These are phyloP conservation scores for Abrostola triplasia DNA, from an alignment of 2,888 invertebrate species.

Conservation along the genomic window DNA sequence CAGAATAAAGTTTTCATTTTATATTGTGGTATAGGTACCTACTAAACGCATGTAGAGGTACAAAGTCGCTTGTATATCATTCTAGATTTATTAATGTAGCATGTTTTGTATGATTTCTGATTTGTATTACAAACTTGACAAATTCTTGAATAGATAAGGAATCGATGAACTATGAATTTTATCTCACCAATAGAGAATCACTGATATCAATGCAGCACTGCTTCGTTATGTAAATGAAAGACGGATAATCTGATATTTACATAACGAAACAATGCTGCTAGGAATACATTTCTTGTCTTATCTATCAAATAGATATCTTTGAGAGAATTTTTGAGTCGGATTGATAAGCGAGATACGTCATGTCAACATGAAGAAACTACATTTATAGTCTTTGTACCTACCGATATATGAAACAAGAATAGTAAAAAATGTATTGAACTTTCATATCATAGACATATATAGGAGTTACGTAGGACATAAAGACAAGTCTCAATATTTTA, in stretches of 20 bases:
- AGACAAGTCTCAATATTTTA: neutral
- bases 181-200: neutral
- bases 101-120: neutral
- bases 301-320: neutral
- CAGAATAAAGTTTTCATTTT: constrained; percentile 63
- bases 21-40: constrained; percentile 46
- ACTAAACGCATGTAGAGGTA: constrained; percentile 55
- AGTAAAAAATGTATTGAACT: no score
- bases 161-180: neutral
- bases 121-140: neutral
- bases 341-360: neutral
- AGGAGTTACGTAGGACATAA: no score
- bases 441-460: no score
- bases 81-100: neutral
- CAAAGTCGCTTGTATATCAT: constrained; percentile 35
- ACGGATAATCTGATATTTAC: neutral
- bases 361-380: constrained; percentile 1
- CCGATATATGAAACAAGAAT: no score
- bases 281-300: constrained; percentile 2
- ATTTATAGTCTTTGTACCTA: neutral
- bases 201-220: neutral
- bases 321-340: neutral
- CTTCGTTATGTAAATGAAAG: no score
- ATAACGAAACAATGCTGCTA: constrained; percentile 3
- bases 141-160: neutral